A percentile compares a stretch with the other conserved stretches of the same genome.
Conservation (phyloP, 2,888 invertebrate genomes). For the Chrysotoxum bicinctum region DNA sequence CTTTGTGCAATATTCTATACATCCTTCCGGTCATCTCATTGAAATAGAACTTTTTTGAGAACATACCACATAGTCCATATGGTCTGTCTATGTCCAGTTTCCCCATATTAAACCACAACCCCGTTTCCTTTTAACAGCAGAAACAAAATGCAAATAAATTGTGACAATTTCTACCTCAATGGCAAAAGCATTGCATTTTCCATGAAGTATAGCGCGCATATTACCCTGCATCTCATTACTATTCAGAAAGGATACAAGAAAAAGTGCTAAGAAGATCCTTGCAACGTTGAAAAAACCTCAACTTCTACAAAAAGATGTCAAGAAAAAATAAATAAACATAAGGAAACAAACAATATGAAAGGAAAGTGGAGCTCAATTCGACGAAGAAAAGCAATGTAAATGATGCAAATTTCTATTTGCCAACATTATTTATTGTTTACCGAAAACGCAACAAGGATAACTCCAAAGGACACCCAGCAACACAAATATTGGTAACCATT, state of each 20-base stretch:
- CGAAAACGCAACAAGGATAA: constrained; percentile 59
- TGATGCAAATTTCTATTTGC: constrained; percentile 62
- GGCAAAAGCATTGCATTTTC: neutral
- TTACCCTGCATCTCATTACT: constrained; percentile 29
- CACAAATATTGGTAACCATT: constrained; percentile 51
- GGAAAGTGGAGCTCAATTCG: neutral
- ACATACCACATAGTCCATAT: neutral
- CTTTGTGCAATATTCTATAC: neutral
- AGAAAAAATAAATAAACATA: neutral
- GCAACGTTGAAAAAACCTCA: neutral
- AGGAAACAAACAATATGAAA: neutral
- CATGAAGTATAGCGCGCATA: neutral
- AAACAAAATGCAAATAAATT: constrained; percentile 42
- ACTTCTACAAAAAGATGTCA: neutral
- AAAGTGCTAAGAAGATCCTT: constrained; percentile 13
- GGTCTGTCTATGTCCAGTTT: neutral
- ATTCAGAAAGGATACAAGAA: constrained; percentile 27
- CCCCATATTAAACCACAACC: constrained; percentile 5
- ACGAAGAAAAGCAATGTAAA: constrained; percentile 40
- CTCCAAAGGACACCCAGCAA: constrained; percentile 47
- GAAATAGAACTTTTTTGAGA: neutral
- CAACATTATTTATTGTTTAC: constrained; percentile 61
- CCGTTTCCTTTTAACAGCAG: constrained; percentile 2
- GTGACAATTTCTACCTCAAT: constrained; percentile 36
- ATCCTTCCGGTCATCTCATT: neutral